Conservation (phyloP, 2,888 invertebrate genomes). For the Sesia apiformis region DNA sequence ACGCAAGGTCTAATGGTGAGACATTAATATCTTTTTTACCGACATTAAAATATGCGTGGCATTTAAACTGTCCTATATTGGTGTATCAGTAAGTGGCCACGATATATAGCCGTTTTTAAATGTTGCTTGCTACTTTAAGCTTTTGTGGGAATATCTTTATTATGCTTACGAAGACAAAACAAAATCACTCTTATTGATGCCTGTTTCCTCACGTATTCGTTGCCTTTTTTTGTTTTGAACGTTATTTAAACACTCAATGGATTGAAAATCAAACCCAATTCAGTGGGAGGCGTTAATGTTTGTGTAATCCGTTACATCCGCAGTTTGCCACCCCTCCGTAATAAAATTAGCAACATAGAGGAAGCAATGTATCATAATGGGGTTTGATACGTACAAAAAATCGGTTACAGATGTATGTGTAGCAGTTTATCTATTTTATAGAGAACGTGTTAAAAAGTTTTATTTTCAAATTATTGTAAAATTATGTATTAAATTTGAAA, state of each 20-base stretch:
- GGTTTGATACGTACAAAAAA: constrained; percentile 20
- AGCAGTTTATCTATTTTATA: constrained; percentile 3
- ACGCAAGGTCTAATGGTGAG: constrained; percentile 31
- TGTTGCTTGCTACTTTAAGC: neutral
- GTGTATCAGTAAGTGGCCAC: constrained; percentile 23
- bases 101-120: constrained; percentile 24
- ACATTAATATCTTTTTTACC: constrained; percentile 40
- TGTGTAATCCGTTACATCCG: constrained; percentile 55
- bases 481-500: too few relatives aligned
- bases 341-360: constrained; percentile 51
- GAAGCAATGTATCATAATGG: constrained; percentile 46
- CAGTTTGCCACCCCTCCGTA: constrained; percentile 32
- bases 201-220: neutral
- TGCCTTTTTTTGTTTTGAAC: neutral
- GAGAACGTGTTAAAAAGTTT: neutral
- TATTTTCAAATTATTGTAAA: too few relatives aligned
- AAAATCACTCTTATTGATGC: neutral
- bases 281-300: constrained; percentile 42
- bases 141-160: constrained; percentile 1
- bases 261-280: constrained; percentile 26
- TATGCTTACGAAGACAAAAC: neutral
- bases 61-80: constrained; percentile 24
- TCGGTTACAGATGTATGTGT: constrained; percentile 19
- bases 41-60: constrained; percentile 38
- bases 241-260: constrained; percentile 1